Percentiles rank a stretch among this genome's conserved stretches.
Evolutionary conservation across 2,888 invertebrate genomes (phyloP).

Genomic region (Cybosia mesomella): DNA sequence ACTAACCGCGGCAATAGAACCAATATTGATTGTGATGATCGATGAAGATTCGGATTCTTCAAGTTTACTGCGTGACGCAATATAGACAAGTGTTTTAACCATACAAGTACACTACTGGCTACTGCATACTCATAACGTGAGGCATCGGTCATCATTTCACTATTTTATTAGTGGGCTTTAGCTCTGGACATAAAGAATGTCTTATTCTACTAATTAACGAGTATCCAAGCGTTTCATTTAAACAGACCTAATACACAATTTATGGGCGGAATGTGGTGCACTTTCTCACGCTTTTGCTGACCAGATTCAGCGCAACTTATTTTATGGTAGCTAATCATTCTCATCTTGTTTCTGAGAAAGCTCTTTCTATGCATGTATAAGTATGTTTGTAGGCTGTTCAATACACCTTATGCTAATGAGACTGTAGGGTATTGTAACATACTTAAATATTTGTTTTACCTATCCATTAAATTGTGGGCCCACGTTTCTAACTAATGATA

Average conservation of each 20-base stretch:
- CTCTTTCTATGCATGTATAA: conserved; percentile 38
- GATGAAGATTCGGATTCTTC: conserved; percentile 63
- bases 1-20: conserved; percentile 74
- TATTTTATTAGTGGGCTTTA: conserved; percentile 44
- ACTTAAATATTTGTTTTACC: conserved; percentile 7
- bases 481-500: neutral
- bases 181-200: conserved; percentile 65
- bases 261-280: conserved; percentile 64
- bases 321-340: conserved; percentile 61
- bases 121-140: conserved; percentile 56
- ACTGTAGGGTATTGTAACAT: neutral
- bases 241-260: conserved; percentile 72
- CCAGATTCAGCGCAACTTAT: conserved; percentile 66
- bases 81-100: conserved; percentile 53
- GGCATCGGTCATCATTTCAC: conserved; percentile 49
- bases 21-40: conserved; percentile 76
- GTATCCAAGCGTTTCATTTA: conserved; percentile 79
- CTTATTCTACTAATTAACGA: conserved; percentile 79
- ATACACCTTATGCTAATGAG: conserved; percentile 27
- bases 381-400: conserved; percentile 41
- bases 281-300: conserved; percentile 77
- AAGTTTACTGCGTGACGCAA: conserved; percentile 66
- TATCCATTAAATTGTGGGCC: neutral
- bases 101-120: conserved; percentile 43
- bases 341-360: conserved; percentile 52